Base-by-base conservation (phyloP, 2,113 vertebrate species). In the Syngnathoides biaculeatus region DNA sequence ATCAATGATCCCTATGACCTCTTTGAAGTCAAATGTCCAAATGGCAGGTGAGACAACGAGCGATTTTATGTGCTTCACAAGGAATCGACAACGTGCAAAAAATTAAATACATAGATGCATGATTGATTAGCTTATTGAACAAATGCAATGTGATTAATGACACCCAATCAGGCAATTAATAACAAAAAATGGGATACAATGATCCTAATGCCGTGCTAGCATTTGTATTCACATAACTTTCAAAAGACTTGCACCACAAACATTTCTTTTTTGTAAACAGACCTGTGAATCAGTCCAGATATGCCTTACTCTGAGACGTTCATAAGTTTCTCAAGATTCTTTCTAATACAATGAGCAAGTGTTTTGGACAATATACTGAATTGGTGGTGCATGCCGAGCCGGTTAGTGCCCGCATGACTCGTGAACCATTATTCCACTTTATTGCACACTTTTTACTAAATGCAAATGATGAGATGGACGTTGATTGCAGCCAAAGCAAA, bases 61-160 rank as follows among this genome's bases (percentile, higher is more conserved):
- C 26, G 30, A 8, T 57, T 74, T 50, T 8, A 22, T 52, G 10
- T 0, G 20, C 20, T 52, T 52, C 48, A 22, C 19, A 77, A 8
- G 64, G 68, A 68, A 77, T 61, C 60, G 40, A 68, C 50, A 76
- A 71, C 19, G 73, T 75, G 72, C 70, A 82, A 77, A 70, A 70
- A n/a, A 38, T 69, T 82, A 83, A 88, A 91, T 83, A 85, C 7
- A 4, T 71, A 71, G 38, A 76, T 22, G 20, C 6, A 65, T n/a
- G 42, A 53, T 64, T 65, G 57, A 79, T 24, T 70, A 74, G 75
- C 73, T 73, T 74, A 77, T 77, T 8, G 7, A 27, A 30, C 5
- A 57, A 35, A 35, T 35, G 26, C 5, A 57, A 57, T 30, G 14
- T 30, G 15, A 57, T 57, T 13, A 57, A 30, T 57, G 1, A 57